These are phyloP conservation scores for Furcifer pardalis DNA, from an alignment of 2,797 vertebrate species.

Conservation along the genomic window DNA sequence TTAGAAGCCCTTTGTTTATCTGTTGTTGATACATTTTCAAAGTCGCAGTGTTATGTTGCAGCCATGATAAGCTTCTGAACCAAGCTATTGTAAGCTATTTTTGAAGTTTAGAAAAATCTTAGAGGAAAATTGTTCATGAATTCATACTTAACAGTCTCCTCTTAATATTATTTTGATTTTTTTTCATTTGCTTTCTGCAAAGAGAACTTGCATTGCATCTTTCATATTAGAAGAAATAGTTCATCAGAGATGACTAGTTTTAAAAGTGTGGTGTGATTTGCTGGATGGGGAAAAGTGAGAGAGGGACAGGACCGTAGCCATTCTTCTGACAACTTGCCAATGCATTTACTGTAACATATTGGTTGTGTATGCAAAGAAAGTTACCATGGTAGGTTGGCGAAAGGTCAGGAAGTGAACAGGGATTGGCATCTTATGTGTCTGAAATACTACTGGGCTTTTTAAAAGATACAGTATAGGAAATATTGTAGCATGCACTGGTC, in stretches of 20 bases:
- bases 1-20: background rate
- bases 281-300: background rate
- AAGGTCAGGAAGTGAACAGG: background rate
- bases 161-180: slow-evolving; percentile 43
- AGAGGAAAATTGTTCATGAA: slow-evolving; percentile 3
- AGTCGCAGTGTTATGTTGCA: background rate
- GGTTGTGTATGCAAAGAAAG: background rate
- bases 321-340: background rate
- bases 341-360: background rate
- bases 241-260: slow-evolving; percentile 20
- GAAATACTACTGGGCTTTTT: background rate
- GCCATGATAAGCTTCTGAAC: background rate
- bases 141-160: slow-evolving; percentile 35
- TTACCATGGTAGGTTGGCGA: background rate
- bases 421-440: background rate
- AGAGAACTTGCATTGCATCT: slow-evolving; percentile 33
- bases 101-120: background rate
- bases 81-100: background rate
- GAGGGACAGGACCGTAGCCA: background rate
- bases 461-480: background rate
- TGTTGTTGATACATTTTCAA: accelerated
- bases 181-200: slow-evolving; percentile 38
- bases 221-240: background rate
- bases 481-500: background rate
- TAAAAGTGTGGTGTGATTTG: background rate